Evolutionary conservation across 2,797 vertebrate species (phyloP), one percentile per base, ranked within the genome.

Genomic region (Borostomias antarcticus): DNA sequence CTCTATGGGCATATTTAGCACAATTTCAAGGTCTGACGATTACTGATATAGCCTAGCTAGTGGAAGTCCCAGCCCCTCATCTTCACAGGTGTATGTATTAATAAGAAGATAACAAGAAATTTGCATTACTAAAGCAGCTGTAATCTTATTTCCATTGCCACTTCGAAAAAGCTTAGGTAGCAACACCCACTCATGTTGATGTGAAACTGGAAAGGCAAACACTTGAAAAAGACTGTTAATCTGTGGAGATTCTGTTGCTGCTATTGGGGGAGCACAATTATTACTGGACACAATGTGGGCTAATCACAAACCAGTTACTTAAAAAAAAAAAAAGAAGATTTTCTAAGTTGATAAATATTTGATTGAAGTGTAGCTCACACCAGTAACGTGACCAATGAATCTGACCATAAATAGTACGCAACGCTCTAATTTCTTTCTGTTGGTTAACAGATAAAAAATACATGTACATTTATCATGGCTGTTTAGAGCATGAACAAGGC

Each of bases 11-110:
- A 63, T 61, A 64, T 74, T 70, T 77, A 65, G 50, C 70, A 72
- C 60, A 68, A 84, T 85, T 88, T 87, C 84, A 82, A 65, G 82
- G 78, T 86, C 78, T 63, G 71, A 57, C 84, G 80, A 61, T 58
- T 80, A 65, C 56, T 59, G 69, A 75, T 80, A 57, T n/a, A n/a
- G 50, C 64, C 32, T 21, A 48, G 62, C 54, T n/a, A 10, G 58
- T 10, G 70, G 54, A 65, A 74, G 53, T 57, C 32, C 0, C 30
- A 5, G 43, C 21, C 65, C 62, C 58, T 59, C 64, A 13, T 58
- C 43, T 59, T 69, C 56, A 59, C 30, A 62, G 17, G n/a, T 4
- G 7, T 48, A 19, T 53, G 28, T 58, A 10, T 59, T 29, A 43
- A 33, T 69, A 61, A 69, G 54, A 21, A 59, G 54, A 35, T 15